phyloP scores from a whole-genome alignment of 1,140 invertebrate genomes.

The Hestina assimilis region DNA sequence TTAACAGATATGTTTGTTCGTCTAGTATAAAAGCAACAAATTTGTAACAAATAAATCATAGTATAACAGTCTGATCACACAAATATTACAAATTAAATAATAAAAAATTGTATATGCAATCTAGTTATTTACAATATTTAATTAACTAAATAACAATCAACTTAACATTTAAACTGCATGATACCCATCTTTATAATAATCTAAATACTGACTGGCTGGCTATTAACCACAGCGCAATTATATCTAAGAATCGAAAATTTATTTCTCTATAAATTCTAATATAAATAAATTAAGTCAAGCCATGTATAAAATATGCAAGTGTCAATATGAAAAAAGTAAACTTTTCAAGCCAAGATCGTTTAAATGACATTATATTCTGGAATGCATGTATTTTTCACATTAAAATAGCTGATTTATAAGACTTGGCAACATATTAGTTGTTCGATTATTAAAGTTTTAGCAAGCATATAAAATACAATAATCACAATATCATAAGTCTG shows the following conservation, averaged over 20 bases:
- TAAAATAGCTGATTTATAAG: slow-evolving; percentile 15
- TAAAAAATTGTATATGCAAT: slow-evolving; percentile 70
- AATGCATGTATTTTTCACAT: slow-evolving; percentile 34
- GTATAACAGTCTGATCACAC: slow-evolving; percentile 76
- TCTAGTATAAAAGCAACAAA: slow-evolving; percentile 71
- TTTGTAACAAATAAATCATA: slow-evolving; percentile 76
- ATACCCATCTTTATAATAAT: slow-evolving; percentile 37
- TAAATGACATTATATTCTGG: slow-evolving; percentile 21
- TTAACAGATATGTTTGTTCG: slow-evolving; percentile 66
- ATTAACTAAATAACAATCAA: slow-evolving; percentile 78
- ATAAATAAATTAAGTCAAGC: slow-evolving; percentile 63
- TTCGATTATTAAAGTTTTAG: neutral
- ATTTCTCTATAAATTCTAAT: slow-evolving; percentile 53
- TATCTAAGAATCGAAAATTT: slow-evolving; percentile 26
- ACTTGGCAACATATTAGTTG: slow-evolving; percentile 3
- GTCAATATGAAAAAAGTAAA: neutral
- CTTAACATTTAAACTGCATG: slow-evolving; percentile 60
- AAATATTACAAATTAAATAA: slow-evolving; percentile 77
- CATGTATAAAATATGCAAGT: slow-evolving; percentile 23
- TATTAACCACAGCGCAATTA: slow-evolving; percentile 39
- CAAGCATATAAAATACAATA: slow-evolving; percentile 15
- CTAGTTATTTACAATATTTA: slow-evolving; percentile 77
- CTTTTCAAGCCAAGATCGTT: neutral
- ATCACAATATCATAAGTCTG: slow-evolving; percentile 20
- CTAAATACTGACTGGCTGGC: slow-evolving; percentile 70